phyloP scores from a whole-genome alignment of 2,113 vertebrate species.

The Xiphorhynchus elegans region DNA sequence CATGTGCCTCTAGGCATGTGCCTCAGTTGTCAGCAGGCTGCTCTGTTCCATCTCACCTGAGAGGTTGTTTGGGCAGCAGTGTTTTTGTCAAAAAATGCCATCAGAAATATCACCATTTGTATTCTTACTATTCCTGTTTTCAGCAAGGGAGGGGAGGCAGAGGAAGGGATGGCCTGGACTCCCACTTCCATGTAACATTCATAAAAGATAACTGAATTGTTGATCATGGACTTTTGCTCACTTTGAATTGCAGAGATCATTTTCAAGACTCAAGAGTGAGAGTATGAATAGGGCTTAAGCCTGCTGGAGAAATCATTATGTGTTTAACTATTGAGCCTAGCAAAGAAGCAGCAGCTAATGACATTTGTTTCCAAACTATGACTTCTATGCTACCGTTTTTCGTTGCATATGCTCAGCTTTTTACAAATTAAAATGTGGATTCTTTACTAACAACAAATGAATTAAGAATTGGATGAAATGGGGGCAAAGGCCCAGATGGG shows the following conservation, averaged over 20 bases:
- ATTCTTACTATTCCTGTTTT: background rate
- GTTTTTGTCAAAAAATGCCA: background rate
- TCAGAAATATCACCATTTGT: background rate
- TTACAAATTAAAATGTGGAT: background rate
- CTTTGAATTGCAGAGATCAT: background rate
- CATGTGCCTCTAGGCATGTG: fast-evolving
- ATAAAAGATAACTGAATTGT: background rate
- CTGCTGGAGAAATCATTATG: background rate
- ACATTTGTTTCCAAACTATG: background rate
- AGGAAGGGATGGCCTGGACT: background rate
- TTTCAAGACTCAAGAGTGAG: background rate
- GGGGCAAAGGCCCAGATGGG: background rate
- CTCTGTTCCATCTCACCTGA: background rate
- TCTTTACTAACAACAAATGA: background rate
- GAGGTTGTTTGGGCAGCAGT: background rate
- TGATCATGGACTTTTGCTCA: background rate
- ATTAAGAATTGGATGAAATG: background rate
- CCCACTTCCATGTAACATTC: background rate
- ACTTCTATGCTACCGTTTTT: background rate
- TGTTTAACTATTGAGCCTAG: background rate
- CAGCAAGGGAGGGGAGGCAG: background rate
- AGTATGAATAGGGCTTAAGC: background rate
- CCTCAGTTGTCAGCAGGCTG: background rate
- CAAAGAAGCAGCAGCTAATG: background rate
- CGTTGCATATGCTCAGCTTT: background rate